A percentile compares a stretch with the other conserved stretches of the same genome.
Conservation (phyloP, 2,888 invertebrate genomes). For the Parelbella ahira region DNA sequence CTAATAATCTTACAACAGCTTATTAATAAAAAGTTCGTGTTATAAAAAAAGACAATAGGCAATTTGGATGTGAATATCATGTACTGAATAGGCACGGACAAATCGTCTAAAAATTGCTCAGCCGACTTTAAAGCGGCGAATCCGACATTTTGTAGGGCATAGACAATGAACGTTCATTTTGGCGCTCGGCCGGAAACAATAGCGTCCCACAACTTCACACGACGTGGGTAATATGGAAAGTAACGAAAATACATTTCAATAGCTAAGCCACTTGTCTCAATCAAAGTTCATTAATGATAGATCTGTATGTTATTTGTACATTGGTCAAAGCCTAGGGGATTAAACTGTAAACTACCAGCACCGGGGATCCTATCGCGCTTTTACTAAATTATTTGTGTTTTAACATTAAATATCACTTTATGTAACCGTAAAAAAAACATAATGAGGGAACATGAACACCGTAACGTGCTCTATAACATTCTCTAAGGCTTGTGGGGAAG, state of each 20-base stretch:
- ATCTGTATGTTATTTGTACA: too few relatives aligned
- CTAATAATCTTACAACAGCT: conserved; percentile 1
- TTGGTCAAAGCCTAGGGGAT: too few relatives aligned
- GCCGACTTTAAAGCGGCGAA: conserved; percentile 31
- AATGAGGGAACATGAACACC: too few relatives aligned
- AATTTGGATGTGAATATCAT: conserved; percentile 49
- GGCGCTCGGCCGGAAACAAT: conserved; percentile 52
- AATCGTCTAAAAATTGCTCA: conserved; percentile 23
- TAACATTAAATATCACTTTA: too few relatives aligned
- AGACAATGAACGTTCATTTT: conserved; percentile 39
- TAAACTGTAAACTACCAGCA: too few relatives aligned
- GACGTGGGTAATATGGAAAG: conserved; percentile 59
- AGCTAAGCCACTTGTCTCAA: conserved; percentile 37
- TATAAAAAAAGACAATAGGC: conserved; percentile 50
- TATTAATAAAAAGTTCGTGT: conserved; percentile 29
- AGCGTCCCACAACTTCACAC: conserved; percentile 56
- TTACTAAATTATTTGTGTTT: too few relatives aligned
- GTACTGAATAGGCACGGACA: conserved; percentile 46
- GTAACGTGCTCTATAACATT: too few relatives aligned
- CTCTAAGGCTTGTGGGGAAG: too few relatives aligned
- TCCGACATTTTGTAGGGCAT: conserved; percentile 39
- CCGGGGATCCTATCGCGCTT: too few relatives aligned
- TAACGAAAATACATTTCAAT: conserved; percentile 78
- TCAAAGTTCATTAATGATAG: too few relatives aligned
- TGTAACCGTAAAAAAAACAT: too few relatives aligned